Evolutionary conservation across 2,113 vertebrate species (phyloP).

Genomic region (Phaethornis superciliosus): DNA sequence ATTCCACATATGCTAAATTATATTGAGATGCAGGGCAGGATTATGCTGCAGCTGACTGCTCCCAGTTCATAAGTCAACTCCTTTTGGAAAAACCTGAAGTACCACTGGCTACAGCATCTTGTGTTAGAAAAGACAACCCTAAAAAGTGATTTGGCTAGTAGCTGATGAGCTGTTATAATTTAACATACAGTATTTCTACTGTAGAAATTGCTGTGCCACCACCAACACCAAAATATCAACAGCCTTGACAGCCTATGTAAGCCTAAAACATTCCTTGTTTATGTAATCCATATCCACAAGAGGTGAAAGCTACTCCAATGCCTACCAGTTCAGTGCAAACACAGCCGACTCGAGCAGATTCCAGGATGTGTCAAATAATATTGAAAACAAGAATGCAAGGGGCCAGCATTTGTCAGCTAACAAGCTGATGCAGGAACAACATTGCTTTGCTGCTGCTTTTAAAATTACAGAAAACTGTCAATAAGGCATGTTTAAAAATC

Average conservation of each 20-base stretch:
- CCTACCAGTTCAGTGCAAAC: background rate
- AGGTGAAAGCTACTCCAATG: background rate
- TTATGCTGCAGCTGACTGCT: background rate
- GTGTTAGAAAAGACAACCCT: background rate
- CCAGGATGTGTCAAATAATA: background rate
- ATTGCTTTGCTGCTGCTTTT: background rate
- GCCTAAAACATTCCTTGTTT: background rate
- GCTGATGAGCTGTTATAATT: background rate
- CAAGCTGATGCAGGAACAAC: background rate
- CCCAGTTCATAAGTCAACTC: background rate
- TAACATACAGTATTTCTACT: background rate
- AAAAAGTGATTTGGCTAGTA: background rate
- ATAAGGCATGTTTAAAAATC: background rate
- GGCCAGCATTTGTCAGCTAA: background rate
- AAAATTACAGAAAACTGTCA: background rate
- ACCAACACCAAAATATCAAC: background rate
- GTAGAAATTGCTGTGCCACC: background rate
- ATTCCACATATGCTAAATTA: accelerated
- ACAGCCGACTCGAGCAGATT: background rate
- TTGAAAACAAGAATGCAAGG: background rate
- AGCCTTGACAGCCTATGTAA: background rate
- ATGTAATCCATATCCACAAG: background rate
- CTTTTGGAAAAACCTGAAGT: background rate
- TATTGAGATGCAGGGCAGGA: background rate
- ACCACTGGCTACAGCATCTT: background rate